These are phyloP conservation scores for Lymantria dispar DNA, from an alignment of 2,888 invertebrate species.

Conservation along the genomic window DNA sequence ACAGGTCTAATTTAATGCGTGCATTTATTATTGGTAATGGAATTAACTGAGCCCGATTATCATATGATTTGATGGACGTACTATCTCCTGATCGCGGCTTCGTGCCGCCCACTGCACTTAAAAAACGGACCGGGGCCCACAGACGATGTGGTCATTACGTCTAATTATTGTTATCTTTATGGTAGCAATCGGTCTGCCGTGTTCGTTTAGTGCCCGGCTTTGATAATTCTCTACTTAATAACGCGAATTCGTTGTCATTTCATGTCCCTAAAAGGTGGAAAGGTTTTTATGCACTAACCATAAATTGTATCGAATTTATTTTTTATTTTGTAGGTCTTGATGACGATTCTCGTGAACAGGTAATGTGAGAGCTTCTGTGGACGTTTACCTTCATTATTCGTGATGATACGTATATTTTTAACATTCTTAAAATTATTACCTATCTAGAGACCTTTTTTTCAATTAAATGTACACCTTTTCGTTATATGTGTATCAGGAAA, in stretches of 20 bases:
- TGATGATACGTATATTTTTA: constrained; percentile 70
- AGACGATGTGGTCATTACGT: constrained; percentile 71
- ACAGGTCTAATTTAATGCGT: constrained; percentile 80
- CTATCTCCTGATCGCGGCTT: constrained; percentile 70
- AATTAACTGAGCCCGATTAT: constrained; percentile 81
- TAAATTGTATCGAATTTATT: constrained; percentile 45
- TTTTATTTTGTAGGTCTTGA: constrained; percentile 52
- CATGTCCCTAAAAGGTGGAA: constrained; percentile 48
- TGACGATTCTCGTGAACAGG: constrained; percentile 32
- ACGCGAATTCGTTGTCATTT: constrained; percentile 68
- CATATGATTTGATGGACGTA: constrained; percentile 81
- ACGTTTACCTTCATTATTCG: constrained; percentile 71
- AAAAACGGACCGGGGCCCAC: constrained; percentile 55
- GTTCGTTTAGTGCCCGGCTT: constrained; percentile 57
- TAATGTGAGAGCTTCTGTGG: constrained; percentile 36
- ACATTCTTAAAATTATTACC: constrained; percentile 52
- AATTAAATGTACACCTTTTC: constrained; percentile 45
- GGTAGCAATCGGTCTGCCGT: constrained; percentile 73
- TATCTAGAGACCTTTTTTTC: constrained; percentile 48
- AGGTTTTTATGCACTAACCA: constrained; percentile 40
- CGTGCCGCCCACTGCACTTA: constrained; percentile 71
- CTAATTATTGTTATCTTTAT: constrained; percentile 82
- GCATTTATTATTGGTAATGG: constrained; percentile 82
- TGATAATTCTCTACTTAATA: constrained; percentile 64
- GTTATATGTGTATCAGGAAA: constrained; percentile 28